Evolutionary conservation across 1,140 invertebrate genomes (phyloP).

Genomic region (Amphibalanus amphitrite): DNA sequence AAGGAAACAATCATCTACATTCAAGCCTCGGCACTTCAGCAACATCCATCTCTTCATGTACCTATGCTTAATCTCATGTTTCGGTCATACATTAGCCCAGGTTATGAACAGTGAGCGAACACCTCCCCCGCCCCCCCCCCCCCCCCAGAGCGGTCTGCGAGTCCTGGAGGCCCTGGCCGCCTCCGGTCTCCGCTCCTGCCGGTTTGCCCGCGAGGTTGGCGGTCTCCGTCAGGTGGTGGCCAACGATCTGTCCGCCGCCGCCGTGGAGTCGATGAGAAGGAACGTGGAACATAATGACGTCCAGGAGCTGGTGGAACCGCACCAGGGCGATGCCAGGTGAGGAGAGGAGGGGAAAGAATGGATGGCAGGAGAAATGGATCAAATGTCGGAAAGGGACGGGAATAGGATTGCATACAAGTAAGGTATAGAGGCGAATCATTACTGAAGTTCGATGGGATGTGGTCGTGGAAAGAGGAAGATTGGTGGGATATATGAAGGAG

Average conservation of each 20-base stretch:
- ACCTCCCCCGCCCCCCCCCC: too few relatives aligned
- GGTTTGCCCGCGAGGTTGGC: slow-evolving; percentile 87
- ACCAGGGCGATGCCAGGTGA: slow-evolving; percentile 65
- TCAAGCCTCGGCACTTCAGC: too few relatives aligned
- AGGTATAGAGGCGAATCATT: slow-evolving; percentile 7
- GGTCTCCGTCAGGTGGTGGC: slow-evolving; percentile 66
- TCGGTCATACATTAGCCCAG: too few relatives aligned
- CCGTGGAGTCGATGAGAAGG: slow-evolving; percentile 64
- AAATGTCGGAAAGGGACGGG: neutral
- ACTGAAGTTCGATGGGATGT: too few relatives aligned
- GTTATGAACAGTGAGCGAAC: too few relatives aligned
- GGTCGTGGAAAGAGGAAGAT: too few relatives aligned
- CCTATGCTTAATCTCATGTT: too few relatives aligned
- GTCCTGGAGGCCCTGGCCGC: slow-evolving; percentile 91
- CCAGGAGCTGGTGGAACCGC: slow-evolving; percentile 48
- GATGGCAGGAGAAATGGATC: neutral
- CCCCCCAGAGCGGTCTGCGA: slow-evolving; percentile 36
- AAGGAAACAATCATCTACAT: too few relatives aligned
- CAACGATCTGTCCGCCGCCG: slow-evolving; percentile 78
- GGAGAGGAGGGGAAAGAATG: too few relatives aligned
- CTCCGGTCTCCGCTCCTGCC: slow-evolving; percentile 80
- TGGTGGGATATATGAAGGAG: too few relatives aligned
- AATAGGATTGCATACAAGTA: neutral
- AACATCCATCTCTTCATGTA: too few relatives aligned
- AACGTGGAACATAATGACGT: slow-evolving; percentile 70